Base-by-base conservation (phyloP, 2,797 vertebrate genomes). In the Coregonus suidteri region DNA sequence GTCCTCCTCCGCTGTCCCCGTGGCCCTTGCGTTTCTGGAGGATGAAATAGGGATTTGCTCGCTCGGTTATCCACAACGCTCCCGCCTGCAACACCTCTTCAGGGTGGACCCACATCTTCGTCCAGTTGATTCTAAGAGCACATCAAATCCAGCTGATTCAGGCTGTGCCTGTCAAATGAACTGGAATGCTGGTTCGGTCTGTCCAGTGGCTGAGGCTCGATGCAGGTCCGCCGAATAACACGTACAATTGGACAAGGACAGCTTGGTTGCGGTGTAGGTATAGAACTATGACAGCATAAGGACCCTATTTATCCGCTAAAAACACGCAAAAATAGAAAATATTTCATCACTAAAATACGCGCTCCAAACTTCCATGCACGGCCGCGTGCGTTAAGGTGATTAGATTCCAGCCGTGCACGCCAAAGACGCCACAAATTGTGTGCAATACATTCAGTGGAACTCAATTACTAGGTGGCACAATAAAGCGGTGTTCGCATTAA, bases 31-130 rank as follows among this genome's bases (percentile, higher is more conserved):
- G 95, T 85, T 96, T 95, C 94, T 99, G 97, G 73, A 99, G 95
- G 87, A 99, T 96, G 94, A 99, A 99, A 86, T 97, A 99, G 0
- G 98, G 98, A 87, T 99, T 99, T 9, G 97, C 97, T 85, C 97
- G 91, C 92, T 99, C 98, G 16, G 97, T 98, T 92, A 98, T 93
- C 97, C 98, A 99, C 74, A 99, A 90, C 5, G 97, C 98, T 81
- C 96, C 96, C 18, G 97, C 97, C 94, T 98, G 91, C 91, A 98
- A 86, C 92, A 99, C 98, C 90, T 99, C 98, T 87, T 98, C 97
- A 51, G 97, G 97, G 91, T 96, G 97, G 90, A 98, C 93, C 98
- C 97, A 99, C 98, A 99, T 99, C 15, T 69, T 74, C 11, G n/a
- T 20, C 65, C 15, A 4, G 66, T 78, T 16, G 54, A 62, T 20